phyloP scores from a whole-genome alignment of 2,113 vertebrate species.

The Megaceryle torquata region DNA sequence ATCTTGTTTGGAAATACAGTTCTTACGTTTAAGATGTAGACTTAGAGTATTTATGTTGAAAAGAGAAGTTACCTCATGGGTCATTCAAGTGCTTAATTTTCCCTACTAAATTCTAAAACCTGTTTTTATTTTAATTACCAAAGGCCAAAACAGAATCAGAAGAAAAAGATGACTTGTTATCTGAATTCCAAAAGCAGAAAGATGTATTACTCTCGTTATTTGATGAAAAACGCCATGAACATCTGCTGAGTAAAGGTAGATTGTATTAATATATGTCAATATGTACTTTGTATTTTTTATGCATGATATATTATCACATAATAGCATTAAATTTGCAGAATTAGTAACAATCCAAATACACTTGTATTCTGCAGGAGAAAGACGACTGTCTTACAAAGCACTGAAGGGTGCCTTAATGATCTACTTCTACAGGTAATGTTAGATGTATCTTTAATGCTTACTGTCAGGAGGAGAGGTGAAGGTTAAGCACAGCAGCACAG shows the following conservation, averaged over 20 bases:
- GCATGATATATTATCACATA: background rate
- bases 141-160: slow-evolving; percentile 82
- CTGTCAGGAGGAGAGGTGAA: background rate
- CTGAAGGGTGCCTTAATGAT: slow-evolving; percentile 95
- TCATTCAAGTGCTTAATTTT: background rate
- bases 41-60: background rate
- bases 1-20: background rate
- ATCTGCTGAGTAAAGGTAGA: slow-evolving; percentile 90
- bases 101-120: background rate
- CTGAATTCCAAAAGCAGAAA: slow-evolving; percentile 84
- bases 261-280: background rate
- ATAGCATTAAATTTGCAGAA: background rate
- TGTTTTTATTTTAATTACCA: slow-evolving; percentile 22
- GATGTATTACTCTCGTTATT: slow-evolving; percentile 87
- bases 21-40: background rate
- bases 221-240: slow-evolving; percentile 91
- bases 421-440: slow-evolving; percentile 91
- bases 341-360: background rate
- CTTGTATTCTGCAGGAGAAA: slow-evolving; percentile 76
- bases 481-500: background rate
- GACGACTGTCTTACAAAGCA: slow-evolving; percentile 85
- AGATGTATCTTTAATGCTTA: background rate
- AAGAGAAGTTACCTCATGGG: background rate
- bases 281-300: background rate
- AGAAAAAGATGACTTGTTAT: slow-evolving; percentile 85